A percentile compares a stretch with the other conserved stretches of the same genome.
phyloP scores from a whole-genome alignment of 2,113 vertebrate species.

The pig (Sus scrofa) region T2T-Sscrofa CM000825.6:76541501-76542000 shows the following conservation, averaged over 20 bases:
- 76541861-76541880: background rate
- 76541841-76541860: background rate
- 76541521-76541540: background rate
- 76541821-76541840: background rate
- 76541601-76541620: background rate
- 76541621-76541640: background rate
- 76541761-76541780: background rate
- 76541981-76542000: background rate
- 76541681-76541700: background rate
- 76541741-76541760: background rate
- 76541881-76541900: background rate
- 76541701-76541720: background rate
- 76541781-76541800: background rate
- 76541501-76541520: background rate
- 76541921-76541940: background rate
- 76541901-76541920: background rate
- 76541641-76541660: background rate
- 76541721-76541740: background rate
- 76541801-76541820: background rate
- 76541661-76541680: background rate
- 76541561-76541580: background rate
- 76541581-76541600: background rate
- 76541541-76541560: background rate
- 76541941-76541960: background rate
- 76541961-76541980: background rate